Percentiles rank a stretch among this genome's conserved stretches.
Conservation (phyloP, 2,888 invertebrate species). For the Seira sanloemensis region DNA sequence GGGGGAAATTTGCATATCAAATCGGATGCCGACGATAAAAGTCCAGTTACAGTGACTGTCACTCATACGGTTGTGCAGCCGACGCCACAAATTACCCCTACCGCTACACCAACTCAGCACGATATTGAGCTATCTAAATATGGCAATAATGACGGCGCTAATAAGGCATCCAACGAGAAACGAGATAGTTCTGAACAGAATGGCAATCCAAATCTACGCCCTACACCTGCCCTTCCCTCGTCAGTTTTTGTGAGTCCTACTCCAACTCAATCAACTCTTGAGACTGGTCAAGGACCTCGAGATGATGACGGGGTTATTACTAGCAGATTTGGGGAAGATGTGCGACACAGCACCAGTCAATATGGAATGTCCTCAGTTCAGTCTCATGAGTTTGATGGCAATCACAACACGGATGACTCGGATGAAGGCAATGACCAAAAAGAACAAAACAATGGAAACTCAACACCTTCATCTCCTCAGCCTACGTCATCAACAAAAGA, state of each 20-base stretch:
- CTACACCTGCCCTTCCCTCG: slow-evolving; percentile 55
- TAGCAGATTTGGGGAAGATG: slow-evolving; percentile 35
- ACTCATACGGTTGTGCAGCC: slow-evolving; percentile 57
- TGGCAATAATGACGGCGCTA: slow-evolving; percentile 1
- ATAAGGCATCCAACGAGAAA: neutral
- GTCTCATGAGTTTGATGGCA: slow-evolving; percentile 13
- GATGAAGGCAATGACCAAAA: slow-evolving; percentile 29
- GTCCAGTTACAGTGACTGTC: slow-evolving; percentile 62
- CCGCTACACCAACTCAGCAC: slow-evolving; percentile 4
- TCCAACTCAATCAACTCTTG: neutral
- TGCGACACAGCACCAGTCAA: neutral
- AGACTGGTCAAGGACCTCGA: slow-evolving; percentile 25
- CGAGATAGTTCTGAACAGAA: neutral
- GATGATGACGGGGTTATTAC: neutral
- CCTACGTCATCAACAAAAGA: slow-evolving; percentile 56
- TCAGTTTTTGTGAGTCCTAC: slow-evolving; percentile 21
- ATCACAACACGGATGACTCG: slow-evolving; percentile 18
- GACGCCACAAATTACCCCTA: slow-evolving; percentile 36
- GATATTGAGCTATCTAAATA: neutral
- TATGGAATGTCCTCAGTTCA: slow-evolving; percentile 22
- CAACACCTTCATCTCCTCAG: slow-evolving; percentile 29
- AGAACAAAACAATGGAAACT: neutral
- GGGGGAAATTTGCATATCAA: slow-evolving; percentile 47
- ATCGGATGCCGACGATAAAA: slow-evolving; percentile 37
- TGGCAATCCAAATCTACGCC: slow-evolving; percentile 43